Conservation (phyloP, 1,140 invertebrate genomes). For the Akabosia matsudoensis region DNA sequence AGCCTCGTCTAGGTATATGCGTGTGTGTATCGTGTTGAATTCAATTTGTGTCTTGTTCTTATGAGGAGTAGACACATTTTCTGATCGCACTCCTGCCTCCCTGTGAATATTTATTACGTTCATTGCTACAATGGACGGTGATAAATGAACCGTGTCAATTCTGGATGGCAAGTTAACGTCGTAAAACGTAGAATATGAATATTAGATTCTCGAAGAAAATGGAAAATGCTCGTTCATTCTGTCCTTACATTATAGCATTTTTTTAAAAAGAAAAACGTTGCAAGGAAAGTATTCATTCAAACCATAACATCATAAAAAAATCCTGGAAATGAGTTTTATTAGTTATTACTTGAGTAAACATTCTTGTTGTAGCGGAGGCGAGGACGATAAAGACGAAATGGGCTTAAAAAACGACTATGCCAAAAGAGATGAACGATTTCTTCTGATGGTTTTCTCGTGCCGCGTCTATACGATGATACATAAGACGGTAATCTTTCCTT, state of each 20-base stretch:
- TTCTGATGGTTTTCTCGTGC: not conserved
- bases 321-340: no score
- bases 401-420: no score
- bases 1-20: no score
- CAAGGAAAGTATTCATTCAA: no score
- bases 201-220: no score
- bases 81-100: not conserved
- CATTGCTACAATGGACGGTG: conserved; percentile 4
- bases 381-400: no score
- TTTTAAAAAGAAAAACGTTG: no score
- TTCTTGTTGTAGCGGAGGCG: no score
- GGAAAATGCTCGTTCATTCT: not conserved
- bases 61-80: not conserved
- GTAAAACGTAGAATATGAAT: not conserved
- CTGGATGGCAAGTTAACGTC: not conserved
- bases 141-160: conserved; percentile 21
- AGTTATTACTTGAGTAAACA: no score
- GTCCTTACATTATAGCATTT: not conserved
- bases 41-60: no score
- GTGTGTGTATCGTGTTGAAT: no score
- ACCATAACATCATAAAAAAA: no score
- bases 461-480: not conserved
- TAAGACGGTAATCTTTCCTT: not conserved
- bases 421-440: not conserved
- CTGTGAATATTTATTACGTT: not conserved